phyloP scores from a whole-genome alignment of 2,113 vertebrate genomes.

The Coptodon rendalli region DNA sequence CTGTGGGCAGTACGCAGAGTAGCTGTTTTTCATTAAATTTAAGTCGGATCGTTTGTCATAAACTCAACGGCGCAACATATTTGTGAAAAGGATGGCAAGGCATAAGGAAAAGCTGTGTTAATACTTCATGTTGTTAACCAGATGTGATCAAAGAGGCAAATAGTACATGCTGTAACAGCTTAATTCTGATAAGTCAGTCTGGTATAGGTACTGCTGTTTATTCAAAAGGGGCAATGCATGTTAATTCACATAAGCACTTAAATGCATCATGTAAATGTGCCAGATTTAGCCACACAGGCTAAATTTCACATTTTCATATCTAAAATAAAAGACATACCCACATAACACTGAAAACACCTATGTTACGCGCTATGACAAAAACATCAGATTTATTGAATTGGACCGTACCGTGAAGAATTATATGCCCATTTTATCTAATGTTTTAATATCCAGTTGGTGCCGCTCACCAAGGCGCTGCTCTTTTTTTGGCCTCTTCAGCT shows the following conservation, averaged over 20 bases:
- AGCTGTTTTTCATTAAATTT: background rate
- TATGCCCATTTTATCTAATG: background rate
- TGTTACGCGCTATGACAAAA: background rate
- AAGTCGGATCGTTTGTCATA: background rate
- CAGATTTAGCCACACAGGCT: background rate
- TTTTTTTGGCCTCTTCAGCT: background rate
- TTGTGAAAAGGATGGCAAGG: background rate
- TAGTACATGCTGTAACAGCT: background rate
- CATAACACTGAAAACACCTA: background rate
- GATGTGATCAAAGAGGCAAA: background rate
- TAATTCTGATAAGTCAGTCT: background rate
- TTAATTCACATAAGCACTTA: background rate
- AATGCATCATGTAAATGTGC: background rate
- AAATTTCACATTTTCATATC: background rate
- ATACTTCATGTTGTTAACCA: background rate
- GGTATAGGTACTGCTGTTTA: background rate
- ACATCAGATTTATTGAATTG: background rate
- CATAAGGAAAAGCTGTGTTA: background rate
- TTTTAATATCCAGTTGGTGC: background rate
- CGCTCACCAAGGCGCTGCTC: rapidly evolving
- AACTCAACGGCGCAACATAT: background rate
- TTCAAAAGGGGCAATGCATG: background rate
- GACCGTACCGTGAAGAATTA: background rate
- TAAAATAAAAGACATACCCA: background rate
- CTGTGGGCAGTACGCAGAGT: background rate